Conservation (phyloP, 2,888 invertebrate species). For the Machimus atricapillus region DNA sequence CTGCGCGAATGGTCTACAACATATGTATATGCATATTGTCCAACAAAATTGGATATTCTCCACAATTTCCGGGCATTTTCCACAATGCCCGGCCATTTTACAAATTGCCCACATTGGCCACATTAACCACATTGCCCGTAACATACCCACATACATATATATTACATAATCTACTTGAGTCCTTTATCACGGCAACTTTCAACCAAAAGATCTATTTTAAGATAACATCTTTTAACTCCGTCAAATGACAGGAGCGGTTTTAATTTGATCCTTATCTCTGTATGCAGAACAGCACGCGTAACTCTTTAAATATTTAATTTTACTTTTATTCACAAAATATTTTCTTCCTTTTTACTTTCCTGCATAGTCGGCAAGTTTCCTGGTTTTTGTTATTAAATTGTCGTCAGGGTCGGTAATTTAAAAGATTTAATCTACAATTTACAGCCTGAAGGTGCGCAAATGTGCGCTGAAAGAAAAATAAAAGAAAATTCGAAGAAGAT, state of each 20-base stretch:
- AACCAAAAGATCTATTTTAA: not conserved
- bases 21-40: no score
- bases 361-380: not conserved
- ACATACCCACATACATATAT: no score
- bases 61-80: no score
- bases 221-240: not conserved
- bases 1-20: no score
- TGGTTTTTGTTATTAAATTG: not conserved
- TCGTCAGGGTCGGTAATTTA: not conserved
- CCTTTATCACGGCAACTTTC: not conserved
- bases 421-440: not conserved
- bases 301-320: not conserved
- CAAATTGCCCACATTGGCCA: no score
- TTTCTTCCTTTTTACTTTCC: not conserved
- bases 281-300: not conserved
- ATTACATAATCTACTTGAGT: not conserved
- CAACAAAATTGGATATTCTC: no score
- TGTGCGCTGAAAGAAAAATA: not conserved
- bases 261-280: not conserved
- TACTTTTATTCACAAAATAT: not conserved
- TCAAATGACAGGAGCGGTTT: not conserved
- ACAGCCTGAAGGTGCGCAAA: not conserved
- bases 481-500: not conserved
- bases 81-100: no score
- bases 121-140: no score